Evolutionary conservation across 2,113 vertebrate genomes (phyloP), one percentile per base, ranked within the genome.

Genomic region (Seriola rivoliana): DNA sequence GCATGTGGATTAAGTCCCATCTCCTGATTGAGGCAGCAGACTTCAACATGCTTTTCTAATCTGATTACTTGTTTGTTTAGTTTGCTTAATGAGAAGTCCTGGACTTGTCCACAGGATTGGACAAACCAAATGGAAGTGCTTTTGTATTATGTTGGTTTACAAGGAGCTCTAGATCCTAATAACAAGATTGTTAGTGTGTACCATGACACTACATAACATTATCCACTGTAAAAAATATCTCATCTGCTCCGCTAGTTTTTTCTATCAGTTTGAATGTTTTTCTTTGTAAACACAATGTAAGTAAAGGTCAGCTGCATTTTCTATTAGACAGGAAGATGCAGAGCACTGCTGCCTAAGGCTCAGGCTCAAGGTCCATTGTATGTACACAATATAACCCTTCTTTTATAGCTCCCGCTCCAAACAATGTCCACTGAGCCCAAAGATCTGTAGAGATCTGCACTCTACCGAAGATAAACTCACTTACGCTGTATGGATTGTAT

Each of bases 1-100:
- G 75, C 58, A 82, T 65, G 72, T 57, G 82, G 92, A 92, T 94
- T 91, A 91, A 70, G 87, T 79, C 29, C 81, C 76, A 78, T 91
- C 78, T 90, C 67, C 80, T 89, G 83, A 84, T 91, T 85, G 84
- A 90, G 77, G 84, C 71, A 63, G 72, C 83, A 92, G 84, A 66
- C 80, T 44, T 84, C 65, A 80, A 74, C 58, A 66, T 63, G 71
- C 58, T 81, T 71, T 21, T 80, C 65, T 91, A 91, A 95, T 91
- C 91, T 88, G 75, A 92, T 93, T 92, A 92, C 23, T 38, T 79
- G 44, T 80, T 83, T 90, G 79, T 93, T 85, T 82, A 62, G 59
- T 81, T 81, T 69, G 34, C n/a, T 68, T 71, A 55, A 75, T 81
- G 19, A 75, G 64, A 65, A 44, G 32, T 32, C 38, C 63, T 54